Evolutionary conservation across 2,113 vertebrate genomes (phyloP), one percentile per base, ranked within the genome.

Genomic region (Condylura cristata): DNA sequence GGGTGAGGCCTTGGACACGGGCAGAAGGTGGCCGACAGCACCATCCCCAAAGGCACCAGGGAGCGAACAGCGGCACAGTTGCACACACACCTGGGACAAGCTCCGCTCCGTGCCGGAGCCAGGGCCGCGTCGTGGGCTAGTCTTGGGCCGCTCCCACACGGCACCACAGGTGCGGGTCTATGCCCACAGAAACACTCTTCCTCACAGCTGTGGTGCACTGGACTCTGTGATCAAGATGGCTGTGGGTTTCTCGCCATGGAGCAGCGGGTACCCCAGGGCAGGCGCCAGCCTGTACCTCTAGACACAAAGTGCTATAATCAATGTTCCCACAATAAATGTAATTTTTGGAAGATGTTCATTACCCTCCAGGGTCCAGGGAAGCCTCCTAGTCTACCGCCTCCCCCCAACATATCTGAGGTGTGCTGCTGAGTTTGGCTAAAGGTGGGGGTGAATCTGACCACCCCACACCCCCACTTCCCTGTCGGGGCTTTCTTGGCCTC

Each of bases 51-150:
- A 56, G 53, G 20, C n/a, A n/a, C n/a, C n/a, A n/a, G n/a, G n/a
- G n/a, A n/a, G n/a, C n/a, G n/a, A n/a, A n/a, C n/a, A n/a, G n/a
- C n/a, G n/a, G n/a, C n/a, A n/a, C n/a, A n/a, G n/a, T n/a, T n/a
- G n/a, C n/a, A n/a, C n/a, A n/a, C 17, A 9, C 12, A 0, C 32
- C 26, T 24, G 5, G 9, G 28, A 18, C 53, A 22, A 5, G 53
- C 6, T 22, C 53, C 7, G 53, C 6, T 22, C 53, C 7, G 6
- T n/a, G 2, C 1, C 2, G 37, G 81, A 37, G n/a, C 14, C 28
- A 0, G 1, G 20, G 9, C 17, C 63, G 20, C 53, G 7, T 22
- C 0, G 0, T 20, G 65, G 13, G 3, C 11, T 4, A 2, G 39
- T 6, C 88, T 22, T 8, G 3, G 20, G 34, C 11, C 1, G 14